These are phyloP conservation scores for Ciconia boyciana DNA, from an alignment of 2,113 vertebrate species.

Conservation along the genomic window DNA sequence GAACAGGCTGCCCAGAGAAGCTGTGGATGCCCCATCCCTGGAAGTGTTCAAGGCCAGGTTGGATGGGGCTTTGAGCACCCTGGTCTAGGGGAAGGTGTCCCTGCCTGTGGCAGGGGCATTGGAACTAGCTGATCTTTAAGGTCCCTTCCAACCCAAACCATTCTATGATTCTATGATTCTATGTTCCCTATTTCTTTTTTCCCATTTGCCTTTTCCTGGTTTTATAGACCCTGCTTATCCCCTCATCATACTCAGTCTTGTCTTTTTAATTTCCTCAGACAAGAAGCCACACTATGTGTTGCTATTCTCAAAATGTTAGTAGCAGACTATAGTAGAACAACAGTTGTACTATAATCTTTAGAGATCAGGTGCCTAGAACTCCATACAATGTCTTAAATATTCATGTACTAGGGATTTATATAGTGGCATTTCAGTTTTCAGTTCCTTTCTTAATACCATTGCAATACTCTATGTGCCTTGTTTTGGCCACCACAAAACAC, in stretches of 20 bases:
- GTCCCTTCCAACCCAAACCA: background rate
- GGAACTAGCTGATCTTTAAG: background rate
- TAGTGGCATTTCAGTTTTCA: background rate
- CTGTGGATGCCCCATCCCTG: background rate
- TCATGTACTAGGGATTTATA: background rate
- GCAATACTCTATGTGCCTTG: background rate
- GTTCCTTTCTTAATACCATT: background rate
- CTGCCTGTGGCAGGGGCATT: background rate
- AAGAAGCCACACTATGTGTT: background rate
- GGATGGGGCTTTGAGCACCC: background rate
- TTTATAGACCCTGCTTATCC: background rate
- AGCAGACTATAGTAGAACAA: background rate
- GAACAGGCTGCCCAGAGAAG: background rate
- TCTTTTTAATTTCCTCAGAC: background rate
- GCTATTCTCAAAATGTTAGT: background rate
- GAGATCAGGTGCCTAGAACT: background rate
- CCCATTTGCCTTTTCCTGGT: background rate
- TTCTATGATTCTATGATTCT: background rate
- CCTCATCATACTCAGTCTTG: background rate
- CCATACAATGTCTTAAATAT: background rate
- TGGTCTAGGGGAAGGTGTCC: background rate
- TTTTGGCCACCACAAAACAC: conserved; percentile 13
- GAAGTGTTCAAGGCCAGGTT: background rate
- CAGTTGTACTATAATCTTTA: background rate
- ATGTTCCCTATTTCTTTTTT: background rate